Conservation (phyloP, 2,113 vertebrate genomes). For the Himantopus leucocephalus region DNA sequence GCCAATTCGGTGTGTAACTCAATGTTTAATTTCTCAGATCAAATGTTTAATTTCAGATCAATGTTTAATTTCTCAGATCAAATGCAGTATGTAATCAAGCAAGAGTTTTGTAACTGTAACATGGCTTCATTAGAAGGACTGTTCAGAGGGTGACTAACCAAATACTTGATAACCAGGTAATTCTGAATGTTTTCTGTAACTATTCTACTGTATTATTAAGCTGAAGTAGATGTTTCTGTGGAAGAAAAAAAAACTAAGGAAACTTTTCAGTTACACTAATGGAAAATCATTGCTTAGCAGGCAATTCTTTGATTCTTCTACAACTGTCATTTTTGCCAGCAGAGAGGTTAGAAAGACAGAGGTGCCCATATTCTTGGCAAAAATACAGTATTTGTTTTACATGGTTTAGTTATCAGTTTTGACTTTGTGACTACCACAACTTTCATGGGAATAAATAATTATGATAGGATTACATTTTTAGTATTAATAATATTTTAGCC, state of each 20-base stretch:
- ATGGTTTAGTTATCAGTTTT: not conserved
- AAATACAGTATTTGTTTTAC: accelerated
- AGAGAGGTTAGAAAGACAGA: not conserved
- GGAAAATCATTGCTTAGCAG: not conserved
- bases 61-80: not conserved
- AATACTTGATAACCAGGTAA: not conserved
- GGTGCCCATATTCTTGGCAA: not conserved
- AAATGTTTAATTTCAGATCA: not conserved
- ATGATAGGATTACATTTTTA: not conserved
- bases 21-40: not conserved
- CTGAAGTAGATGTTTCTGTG: not conserved
- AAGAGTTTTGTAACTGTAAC: not conserved
- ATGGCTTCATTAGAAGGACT: not conserved
- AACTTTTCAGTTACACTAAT: not conserved
- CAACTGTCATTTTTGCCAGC: not conserved
- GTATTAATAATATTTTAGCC: not conserved
- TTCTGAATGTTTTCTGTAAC: not conserved
- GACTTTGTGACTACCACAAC: not conserved
- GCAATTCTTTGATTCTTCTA: not conserved
- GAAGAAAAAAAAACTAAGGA: not conserved
- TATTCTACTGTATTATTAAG: not conserved
- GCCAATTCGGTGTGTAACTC: not conserved
- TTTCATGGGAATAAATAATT: not conserved
- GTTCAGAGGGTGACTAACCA: not conserved
- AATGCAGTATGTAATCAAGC: not conserved